Conservation (phyloP, 2,888 invertebrate species). For the Drosophila aldrichi region DNA sequence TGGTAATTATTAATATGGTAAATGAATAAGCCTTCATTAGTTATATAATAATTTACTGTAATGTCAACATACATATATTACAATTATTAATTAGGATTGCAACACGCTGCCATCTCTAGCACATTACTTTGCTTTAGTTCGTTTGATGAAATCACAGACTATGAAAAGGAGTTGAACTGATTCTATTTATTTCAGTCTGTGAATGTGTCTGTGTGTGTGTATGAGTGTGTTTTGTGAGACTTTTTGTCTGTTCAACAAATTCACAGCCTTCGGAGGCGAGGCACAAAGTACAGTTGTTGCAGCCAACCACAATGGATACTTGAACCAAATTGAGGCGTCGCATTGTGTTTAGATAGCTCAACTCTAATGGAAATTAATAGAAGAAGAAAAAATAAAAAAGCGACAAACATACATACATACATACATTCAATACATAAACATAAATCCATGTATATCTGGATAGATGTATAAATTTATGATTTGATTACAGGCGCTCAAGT, state of each 20-base stretch:
- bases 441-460: background rate
- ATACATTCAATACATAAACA: conserved; percentile 1
- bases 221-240: conserved; percentile 28
- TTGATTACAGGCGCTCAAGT: conserved; percentile 77
- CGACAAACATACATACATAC: conserved; percentile 3
- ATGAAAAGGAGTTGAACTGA: conserved; percentile 77
- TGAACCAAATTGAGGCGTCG: conserved; percentile 74
- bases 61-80: too few relatives aligned
- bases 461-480: conserved; percentile 68
- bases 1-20: background rate
- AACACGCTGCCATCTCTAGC: conserved; percentile 41
- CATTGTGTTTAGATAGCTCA: conserved; percentile 63
- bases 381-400: conserved; percentile 47
- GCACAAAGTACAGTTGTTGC: conserved; percentile 61
- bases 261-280: conserved; percentile 29
- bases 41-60: background rate
- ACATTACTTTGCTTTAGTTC: conserved; percentile 49
- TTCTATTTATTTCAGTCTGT: conserved; percentile 53
- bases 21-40: too few relatives aligned
- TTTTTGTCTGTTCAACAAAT: conserved; percentile 62
- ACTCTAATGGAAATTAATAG: conserved; percentile 79
- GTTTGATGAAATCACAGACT: conserved; percentile 73
- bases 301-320: conserved; percentile 66
- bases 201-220: conserved; percentile 25
- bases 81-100: background rate